Conservation (phyloP, 2,888 invertebrate species). For the Antheraea assamensis region DNA sequence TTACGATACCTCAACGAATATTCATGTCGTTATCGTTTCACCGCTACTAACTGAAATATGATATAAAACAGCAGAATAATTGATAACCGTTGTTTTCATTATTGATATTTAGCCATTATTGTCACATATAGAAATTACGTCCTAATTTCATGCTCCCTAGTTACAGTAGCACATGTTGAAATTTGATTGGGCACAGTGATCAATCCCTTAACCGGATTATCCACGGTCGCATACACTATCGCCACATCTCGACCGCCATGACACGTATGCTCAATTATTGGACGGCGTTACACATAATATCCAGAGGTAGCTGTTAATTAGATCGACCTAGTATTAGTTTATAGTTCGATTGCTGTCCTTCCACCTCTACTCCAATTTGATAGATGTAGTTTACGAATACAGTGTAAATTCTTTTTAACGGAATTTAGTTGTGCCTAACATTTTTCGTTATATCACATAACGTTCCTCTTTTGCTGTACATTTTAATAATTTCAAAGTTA, state of each 20-base stretch:
- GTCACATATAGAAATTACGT: background rate
- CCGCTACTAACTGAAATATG: too few species aligned
- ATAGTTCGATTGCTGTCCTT: background rate
- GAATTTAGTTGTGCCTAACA: too few species aligned
- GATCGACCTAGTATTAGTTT: background rate
- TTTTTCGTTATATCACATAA: too few species aligned
- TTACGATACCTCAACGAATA: too few species aligned
- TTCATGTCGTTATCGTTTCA: too few species aligned
- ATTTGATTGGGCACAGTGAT: background rate
- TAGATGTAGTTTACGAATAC: too few species aligned
- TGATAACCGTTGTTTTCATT: background rate
- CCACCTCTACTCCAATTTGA: too few species aligned
- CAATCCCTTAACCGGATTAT: background rate
- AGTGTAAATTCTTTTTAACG: too few species aligned
- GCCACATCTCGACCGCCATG: background rate
- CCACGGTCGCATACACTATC: background rate
- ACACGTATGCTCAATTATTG: conserved; percentile 10
- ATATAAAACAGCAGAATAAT: background rate
- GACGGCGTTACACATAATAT: background rate
- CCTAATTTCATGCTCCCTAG: background rate
- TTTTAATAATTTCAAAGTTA: too few species aligned
- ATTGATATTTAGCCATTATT: too few species aligned
- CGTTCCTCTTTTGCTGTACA: too few species aligned
- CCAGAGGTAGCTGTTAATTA: background rate
- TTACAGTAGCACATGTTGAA: background rate